phyloP scores from a whole-genome alignment of 2,113 vertebrate species.

The Oriolus oriolus region DNA sequence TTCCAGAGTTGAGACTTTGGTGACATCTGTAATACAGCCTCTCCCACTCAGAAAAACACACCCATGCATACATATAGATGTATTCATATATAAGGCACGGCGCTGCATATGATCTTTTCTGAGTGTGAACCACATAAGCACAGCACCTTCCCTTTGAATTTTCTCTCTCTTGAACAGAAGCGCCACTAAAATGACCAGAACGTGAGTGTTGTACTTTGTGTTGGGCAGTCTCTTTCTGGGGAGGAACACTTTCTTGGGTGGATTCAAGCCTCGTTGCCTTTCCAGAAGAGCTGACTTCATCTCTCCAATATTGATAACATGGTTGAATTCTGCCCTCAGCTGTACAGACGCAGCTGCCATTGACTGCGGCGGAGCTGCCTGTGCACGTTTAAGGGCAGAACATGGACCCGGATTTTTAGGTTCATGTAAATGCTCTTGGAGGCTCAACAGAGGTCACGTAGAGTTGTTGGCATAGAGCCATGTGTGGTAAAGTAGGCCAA shows the following conservation, averaged over 20 bases:
- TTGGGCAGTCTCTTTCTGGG: not conserved
- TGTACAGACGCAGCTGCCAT: not conserved
- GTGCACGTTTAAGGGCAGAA: not conserved
- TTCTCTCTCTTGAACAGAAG: not conserved
- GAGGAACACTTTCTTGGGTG: not conserved
- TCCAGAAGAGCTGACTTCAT: not conserved
- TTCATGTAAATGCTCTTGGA: not conserved
- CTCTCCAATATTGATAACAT: not conserved
- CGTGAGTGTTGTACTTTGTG: not conserved
- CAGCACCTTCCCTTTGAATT: not conserved
- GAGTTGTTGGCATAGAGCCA: not conserved
- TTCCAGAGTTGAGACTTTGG: not conserved
- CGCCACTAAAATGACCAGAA: not conserved
- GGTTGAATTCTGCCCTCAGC: conserved; percentile 1
- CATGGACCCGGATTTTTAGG: not conserved
- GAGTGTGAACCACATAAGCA: not conserved
- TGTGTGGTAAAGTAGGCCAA: not conserved
- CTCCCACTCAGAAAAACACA: not conserved
- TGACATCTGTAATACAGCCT: not conserved
- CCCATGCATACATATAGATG: not conserved
- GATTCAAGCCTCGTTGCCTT: not conserved
- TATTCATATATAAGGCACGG: not conserved
- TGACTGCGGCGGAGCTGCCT: not conserved
- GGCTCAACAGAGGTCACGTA: not conserved
- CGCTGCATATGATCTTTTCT: rapidly evolving